phyloP scores from a whole-genome alignment of 2,888 invertebrate species.

The Leptura quadrifasciata region DNA sequence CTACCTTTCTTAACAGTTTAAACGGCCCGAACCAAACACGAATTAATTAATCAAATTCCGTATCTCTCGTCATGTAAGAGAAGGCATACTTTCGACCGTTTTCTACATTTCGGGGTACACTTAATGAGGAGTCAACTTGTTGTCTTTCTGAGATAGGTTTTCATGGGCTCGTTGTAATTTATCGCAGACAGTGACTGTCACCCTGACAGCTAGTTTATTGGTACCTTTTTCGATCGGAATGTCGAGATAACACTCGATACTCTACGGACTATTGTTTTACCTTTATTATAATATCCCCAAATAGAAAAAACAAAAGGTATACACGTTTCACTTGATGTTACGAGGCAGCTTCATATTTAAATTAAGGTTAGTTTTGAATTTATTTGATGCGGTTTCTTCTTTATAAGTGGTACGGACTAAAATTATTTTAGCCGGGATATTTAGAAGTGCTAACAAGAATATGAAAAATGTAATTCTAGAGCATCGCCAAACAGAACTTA shows the following conservation, averaged over 20 bases:
- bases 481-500: no score
- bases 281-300: constrained; percentile 45
- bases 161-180: constrained; percentile 61
- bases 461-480: no score
- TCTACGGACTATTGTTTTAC: constrained; percentile 71
- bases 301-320: constrained; percentile 22
- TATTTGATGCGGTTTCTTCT: neutral
- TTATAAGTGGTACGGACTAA: constrained; percentile 2
- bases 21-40: constrained; percentile 6
- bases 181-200: constrained; percentile 69
- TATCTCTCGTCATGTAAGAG: constrained; percentile 26
- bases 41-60: constrained; percentile 30
- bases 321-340: constrained; percentile 27
- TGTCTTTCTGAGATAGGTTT: constrained; percentile 25
- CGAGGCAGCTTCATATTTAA: constrained; percentile 34
- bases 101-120: constrained; percentile 33
- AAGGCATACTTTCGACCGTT: constrained; percentile 33
- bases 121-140: constrained; percentile 33
- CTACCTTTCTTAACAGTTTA: constrained; percentile 15
- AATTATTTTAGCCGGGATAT: neutral
- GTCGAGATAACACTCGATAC: constrained; percentile 72
- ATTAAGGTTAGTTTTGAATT: constrained; percentile 33
- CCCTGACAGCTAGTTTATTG: constrained; percentile 72
- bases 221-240: constrained; percentile 72
- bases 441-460: no score